These are phyloP conservation scores for Linnaemya vulpina DNA, from an alignment of 2,888 invertebrate species.

Conservation along the genomic window DNA sequence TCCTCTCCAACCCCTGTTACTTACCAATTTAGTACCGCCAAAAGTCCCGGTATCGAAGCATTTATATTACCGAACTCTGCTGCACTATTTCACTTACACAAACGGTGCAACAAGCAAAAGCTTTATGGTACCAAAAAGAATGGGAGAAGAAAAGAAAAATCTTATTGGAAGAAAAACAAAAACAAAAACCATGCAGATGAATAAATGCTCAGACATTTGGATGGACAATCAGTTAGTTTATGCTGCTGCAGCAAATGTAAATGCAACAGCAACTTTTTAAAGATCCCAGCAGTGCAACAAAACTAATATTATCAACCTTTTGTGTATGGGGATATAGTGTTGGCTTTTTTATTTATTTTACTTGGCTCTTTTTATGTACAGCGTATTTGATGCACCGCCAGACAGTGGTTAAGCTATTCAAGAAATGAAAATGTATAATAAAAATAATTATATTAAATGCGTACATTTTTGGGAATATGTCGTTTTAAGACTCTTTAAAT, in stretches of 20 bases:
- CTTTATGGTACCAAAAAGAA: slow-evolving; percentile 36
- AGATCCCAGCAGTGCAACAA: slow-evolving; percentile 24
- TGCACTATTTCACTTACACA: neutral
- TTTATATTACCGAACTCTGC: too few species aligned
- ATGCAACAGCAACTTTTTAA: slow-evolving; percentile 15
- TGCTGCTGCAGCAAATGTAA: slow-evolving; percentile 53
- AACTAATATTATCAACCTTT: slow-evolving; percentile 51
- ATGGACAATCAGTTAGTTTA: slow-evolving; percentile 58
- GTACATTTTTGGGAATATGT: too few species aligned
- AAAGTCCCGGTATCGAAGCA: too few species aligned
- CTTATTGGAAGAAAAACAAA: neutral
- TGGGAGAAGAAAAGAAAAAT: neutral
- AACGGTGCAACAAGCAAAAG: slow-evolving; percentile 55
- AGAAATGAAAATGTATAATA: too few species aligned
- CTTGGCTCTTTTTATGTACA: slow-evolving; percentile 20
- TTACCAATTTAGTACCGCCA: too few species aligned
- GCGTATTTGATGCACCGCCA: slow-evolving; percentile 69
- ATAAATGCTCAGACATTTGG: slow-evolving; percentile 61
- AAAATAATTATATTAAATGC: too few species aligned
- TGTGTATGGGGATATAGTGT: slow-evolving; percentile 51
- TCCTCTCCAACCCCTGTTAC: too few species aligned
- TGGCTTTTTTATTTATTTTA: slow-evolving; percentile 28
- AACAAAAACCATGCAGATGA: slow-evolving; percentile 31
- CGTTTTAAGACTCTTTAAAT: too few species aligned
- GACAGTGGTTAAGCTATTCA: slow-evolving; percentile 9